Base-by-base conservation (phyloP, 2,113 vertebrate genomes). In the Ophiodon elongatus region DNA sequence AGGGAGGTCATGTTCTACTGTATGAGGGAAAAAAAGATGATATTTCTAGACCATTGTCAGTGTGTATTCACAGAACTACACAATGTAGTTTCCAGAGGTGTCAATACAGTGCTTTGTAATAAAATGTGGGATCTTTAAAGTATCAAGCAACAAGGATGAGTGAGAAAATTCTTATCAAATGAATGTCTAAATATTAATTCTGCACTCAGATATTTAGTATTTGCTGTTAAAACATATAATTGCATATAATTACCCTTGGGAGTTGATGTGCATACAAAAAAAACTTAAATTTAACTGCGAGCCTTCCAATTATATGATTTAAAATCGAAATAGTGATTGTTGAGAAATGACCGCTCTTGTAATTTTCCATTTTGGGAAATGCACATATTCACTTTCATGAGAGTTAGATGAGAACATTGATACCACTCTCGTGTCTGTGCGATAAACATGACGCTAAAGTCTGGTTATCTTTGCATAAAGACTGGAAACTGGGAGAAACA, bases 1-100 rank as follows among this genome's bases (percentile, higher is more conserved):
- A 62, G 41, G 35, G 47, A 52, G 73, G 83, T 84, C 50, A 75
- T 25, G 8, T 72, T 73, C 60, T 54, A 76, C 17, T 74, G 23
- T 57, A 39, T 33, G 27, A 37, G 56, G 41, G 13, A 43, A 47
- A 19, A 59, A 77, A 54, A 45, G 10, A 66, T 23, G 73, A 33
- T 70, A 47, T 76, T 85, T 85, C 19, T 59, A 8, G 57, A 57
- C 60, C 21, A 31, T 0, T 74, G 69, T 27, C 47, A 50, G 6
- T 8, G 25, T 73, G 21, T 52, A 4, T 65, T n/a, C 1, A 56
- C 25, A 65, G 19, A 41, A 25, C 31, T 27, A 9, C 4, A 68
- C 29, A 72, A 39, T 45, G 43, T 25, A 29, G 31, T 71, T 64
- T 35, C 9, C 3, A 37, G n/a, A 70, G 21, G 19, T 68, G 63